Conservation (phyloP, 1,140 invertebrate species). For the Trinorchestia longiramus region DNA sequence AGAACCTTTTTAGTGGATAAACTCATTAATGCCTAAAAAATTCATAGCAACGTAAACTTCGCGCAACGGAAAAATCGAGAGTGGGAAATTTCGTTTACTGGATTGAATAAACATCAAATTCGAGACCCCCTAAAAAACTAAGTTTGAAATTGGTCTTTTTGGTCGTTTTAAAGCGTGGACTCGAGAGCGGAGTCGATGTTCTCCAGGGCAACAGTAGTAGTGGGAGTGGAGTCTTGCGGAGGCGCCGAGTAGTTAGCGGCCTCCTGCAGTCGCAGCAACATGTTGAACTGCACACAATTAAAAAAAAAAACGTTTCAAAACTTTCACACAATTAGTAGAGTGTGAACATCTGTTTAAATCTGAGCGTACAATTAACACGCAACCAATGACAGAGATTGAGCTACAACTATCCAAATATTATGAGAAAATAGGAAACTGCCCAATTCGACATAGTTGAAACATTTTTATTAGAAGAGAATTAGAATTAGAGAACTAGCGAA, state of each 20-base stretch:
- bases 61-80: background rate
- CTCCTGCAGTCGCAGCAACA: constrained; percentile 94
- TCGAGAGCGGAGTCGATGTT: constrained; percentile 66
- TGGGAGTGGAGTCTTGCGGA: constrained; percentile 63
- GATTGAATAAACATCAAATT: background rate
- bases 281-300: constrained; percentile 81
- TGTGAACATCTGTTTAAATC: background rate
- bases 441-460: too few relatives aligned
- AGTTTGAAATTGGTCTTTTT: background rate
- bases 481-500: too few relatives aligned
- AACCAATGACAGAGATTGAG: too few relatives aligned
- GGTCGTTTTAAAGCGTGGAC: constrained; percentile 59
- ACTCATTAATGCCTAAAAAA: background rate
- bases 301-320: constrained; percentile 40
- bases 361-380: too few relatives aligned
- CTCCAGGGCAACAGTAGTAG: constrained; percentile 62
- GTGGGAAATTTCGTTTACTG: background rate
- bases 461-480: too few relatives aligned
- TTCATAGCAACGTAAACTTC: background rate
- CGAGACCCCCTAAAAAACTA: background rate
- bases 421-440: too few relatives aligned
- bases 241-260: constrained; percentile 82
- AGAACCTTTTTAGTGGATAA: background rate
- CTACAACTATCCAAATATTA: too few relatives aligned
- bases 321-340: constrained; percentile 53